These are phyloP conservation scores for Hofmannophila pseudospretella DNA, from an alignment of 2,888 invertebrate genomes.

Conservation along the genomic window DNA sequence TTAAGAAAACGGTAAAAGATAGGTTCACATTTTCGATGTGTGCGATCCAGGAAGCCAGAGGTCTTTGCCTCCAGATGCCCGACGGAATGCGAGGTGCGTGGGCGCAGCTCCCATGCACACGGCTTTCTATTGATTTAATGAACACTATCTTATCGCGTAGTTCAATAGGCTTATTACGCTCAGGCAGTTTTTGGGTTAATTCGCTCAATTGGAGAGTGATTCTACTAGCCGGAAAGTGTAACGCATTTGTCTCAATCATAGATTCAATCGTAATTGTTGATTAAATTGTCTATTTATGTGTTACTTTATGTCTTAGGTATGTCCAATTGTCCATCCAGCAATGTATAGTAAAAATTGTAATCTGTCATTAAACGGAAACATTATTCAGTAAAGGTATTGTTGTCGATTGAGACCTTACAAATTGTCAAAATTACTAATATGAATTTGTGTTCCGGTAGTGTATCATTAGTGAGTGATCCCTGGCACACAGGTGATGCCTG, in stretches of 20 bases:
- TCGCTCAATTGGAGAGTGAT: slow-evolving; percentile 10
- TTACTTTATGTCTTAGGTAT: neutral
- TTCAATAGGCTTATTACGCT: slow-evolving; percentile 61
- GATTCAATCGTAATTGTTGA: neutral
- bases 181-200: slow-evolving; percentile 35
- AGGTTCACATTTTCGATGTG: slow-evolving; percentile 32
- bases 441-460: too few species aligned
- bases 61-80: slow-evolving; percentile 73
- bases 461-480: too few species aligned
- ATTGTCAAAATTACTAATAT: too few species aligned
- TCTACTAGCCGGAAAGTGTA: neutral
- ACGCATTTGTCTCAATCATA: too few species aligned
- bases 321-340: neutral
- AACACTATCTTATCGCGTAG: slow-evolving; percentile 67
- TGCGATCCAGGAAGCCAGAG: slow-evolving; percentile 66
- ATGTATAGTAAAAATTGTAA: too few species aligned
- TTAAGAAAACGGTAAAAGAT: slow-evolving; percentile 19
- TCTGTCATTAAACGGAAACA: too few species aligned
- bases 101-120: slow-evolving; percentile 57
- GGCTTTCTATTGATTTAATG: slow-evolving; percentile 74
- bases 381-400: too few species aligned
- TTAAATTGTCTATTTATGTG: too few species aligned
- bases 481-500: too few species aligned
- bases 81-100: slow-evolving; percentile 64
- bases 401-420: too few species aligned